These are phyloP conservation scores for Zaprionus ghesquierei DNA, from an alignment of 1,140 invertebrate species.

Conservation along the genomic window DNA sequence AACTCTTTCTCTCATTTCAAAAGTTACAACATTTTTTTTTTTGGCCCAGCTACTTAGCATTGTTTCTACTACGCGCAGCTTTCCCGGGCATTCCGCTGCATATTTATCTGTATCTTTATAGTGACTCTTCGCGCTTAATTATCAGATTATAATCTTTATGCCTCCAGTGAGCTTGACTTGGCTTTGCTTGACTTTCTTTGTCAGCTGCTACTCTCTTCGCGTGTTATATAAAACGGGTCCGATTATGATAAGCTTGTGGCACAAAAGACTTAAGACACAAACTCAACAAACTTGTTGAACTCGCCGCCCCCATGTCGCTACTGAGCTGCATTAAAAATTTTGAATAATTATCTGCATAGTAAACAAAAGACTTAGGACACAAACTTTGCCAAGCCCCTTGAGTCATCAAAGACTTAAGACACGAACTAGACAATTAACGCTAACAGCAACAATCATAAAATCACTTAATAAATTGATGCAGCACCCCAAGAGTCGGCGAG, in stretches of 20 bases:
- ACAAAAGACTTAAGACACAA: constrained; percentile 1
- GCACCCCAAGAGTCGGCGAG: background rate
- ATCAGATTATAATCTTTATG: constrained; percentile 1
- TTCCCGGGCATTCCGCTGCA: background rate
- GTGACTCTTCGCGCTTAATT: background rate
- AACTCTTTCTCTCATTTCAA: background rate
- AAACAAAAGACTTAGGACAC: background rate
- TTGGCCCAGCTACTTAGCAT: background rate
- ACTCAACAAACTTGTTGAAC: background rate
- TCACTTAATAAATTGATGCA: background rate
- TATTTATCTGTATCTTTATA: background rate
- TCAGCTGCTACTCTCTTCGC: background rate
- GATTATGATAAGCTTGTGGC: background rate
- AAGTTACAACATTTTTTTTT: background rate
- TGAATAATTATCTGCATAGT: background rate
- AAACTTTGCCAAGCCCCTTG: background rate
- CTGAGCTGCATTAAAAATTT: background rate
- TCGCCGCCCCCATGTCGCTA: background rate
- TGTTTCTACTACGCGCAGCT: background rate
- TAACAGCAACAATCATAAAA: background rate
- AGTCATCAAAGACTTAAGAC: constrained; percentile 10
- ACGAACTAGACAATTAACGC: constrained; percentile 8
- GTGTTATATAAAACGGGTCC: background rate
- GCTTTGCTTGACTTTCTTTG: background rate
- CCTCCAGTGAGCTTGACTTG: background rate